Conservation (phyloP, 2,797 vertebrate species). For the Sciurus carolinensis region DNA sequence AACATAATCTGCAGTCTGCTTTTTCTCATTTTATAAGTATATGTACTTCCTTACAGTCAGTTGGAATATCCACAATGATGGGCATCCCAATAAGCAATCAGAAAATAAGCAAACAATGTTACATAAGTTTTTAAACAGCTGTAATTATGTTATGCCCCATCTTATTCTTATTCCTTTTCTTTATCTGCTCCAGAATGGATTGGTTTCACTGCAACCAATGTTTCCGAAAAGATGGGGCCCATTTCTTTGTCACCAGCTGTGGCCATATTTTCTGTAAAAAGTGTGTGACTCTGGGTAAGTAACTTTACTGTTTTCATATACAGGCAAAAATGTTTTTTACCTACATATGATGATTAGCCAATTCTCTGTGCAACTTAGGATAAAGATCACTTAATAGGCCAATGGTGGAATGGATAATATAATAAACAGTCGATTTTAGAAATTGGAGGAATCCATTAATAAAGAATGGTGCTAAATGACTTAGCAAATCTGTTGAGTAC, state of each 20-base stretch:
- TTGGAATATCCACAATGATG: conserved; percentile 22
- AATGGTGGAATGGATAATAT: neutral
- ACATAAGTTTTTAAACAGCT: conserved; percentile 33
- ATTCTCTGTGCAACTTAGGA: conserved; percentile 55
- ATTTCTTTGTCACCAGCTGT: conserved; percentile 93
- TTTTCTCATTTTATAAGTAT: conserved; percentile 16
- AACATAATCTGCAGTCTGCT: neutral
- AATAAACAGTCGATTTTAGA: conserved; percentile 49
- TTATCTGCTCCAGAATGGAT: conserved; percentile 90
- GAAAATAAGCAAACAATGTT: conserved; percentile 47
- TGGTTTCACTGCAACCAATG: conserved; percentile 96
- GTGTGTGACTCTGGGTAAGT: conserved; percentile 91
- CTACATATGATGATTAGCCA: conserved; percentile 43
- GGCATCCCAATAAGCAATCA: conserved; percentile 14
- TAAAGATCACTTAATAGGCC: conserved; percentile 53
- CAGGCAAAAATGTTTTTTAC: conserved; percentile 71
- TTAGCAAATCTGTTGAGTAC: conserved; percentile 43
- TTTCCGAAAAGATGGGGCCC: conserved; percentile 88
- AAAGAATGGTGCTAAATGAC: conserved; percentile 32
- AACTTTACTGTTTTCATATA: conserved; percentile 68
- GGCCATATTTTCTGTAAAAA: conserved; percentile 94
- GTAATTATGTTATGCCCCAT: neutral
- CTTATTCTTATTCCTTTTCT: conserved; percentile 51
- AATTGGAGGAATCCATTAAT: conserved; percentile 45
- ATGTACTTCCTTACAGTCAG: conserved; percentile 24